A percentile compares a stretch with the other conserved stretches of the same genome.
Conservation (phyloP, 2,888 invertebrate genomes). For the Scrobipalpa costella region DNA sequence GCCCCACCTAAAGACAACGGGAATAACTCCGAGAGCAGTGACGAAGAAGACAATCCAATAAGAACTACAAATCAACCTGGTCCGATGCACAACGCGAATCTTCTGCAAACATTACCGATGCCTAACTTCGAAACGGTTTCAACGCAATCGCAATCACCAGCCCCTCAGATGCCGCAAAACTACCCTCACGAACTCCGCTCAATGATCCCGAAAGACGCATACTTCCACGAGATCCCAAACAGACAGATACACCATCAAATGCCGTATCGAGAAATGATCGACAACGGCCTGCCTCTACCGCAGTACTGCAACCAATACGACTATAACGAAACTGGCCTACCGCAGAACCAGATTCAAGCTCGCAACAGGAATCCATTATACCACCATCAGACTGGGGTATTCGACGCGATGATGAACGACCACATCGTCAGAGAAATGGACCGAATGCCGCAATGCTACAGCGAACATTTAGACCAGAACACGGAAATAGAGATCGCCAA, state of each 20-base stretch:
- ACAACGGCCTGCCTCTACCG: slow-evolving; percentile 55
- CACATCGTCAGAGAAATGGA: slow-evolving; percentile 77
- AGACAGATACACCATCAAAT: slow-evolving; percentile 61
- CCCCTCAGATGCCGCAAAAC: slow-evolving; percentile 51
- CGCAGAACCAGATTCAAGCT: slow-evolving; percentile 56
- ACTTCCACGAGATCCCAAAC: slow-evolving; percentile 82
- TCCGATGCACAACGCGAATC: slow-evolving; percentile 78
- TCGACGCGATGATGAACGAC: slow-evolving; percentile 79
- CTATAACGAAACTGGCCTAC: slow-evolving; percentile 62
- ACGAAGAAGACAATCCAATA: slow-evolving; percentile 78
- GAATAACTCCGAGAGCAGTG: slow-evolving; percentile 81
- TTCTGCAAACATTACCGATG: slow-evolving; percentile 74
- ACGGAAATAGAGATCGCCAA: slow-evolving; percentile 76
- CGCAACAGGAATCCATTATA: slow-evolving; percentile 71
- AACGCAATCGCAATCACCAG: slow-evolving; percentile 67
- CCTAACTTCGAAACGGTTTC: slow-evolving; percentile 82
- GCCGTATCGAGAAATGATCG: slow-evolving; percentile 59
- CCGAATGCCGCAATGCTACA: slow-evolving; percentile 75
- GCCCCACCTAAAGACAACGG: slow-evolving; percentile 72
- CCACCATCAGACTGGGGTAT: slow-evolving; percentile 70
- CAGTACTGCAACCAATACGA: slow-evolving; percentile 59
- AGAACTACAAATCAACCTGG: slow-evolving; percentile 74
- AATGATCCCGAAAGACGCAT: slow-evolving; percentile 82
- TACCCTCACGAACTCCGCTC: slow-evolving; percentile 55
- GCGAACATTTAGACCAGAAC: slow-evolving; percentile 71